Evolutionary conservation across 2,113 vertebrate species (phyloP), one percentile per base, ranked within the genome.

Genomic region (Melozone crissalis): DNA sequence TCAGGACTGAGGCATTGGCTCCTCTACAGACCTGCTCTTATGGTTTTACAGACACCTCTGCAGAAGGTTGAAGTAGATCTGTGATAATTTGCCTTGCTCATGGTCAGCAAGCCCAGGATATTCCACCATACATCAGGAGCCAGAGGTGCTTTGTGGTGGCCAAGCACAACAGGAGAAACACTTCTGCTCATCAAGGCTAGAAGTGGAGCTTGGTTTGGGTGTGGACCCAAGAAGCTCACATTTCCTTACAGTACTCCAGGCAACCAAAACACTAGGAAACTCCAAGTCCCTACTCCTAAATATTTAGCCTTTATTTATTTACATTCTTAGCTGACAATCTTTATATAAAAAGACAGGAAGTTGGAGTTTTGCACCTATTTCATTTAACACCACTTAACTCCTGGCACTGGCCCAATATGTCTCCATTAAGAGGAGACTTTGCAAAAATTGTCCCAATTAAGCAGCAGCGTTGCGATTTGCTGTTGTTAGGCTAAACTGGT

Each of bases 391-490:
- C 88, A 94, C 93, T 97, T 96, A 96, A 94, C 96, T 97, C 90
- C 95, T 96, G 96, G 96, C 95, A 89, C 46, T 43, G 88, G 81
- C 93, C 96, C 94, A 96, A 92, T 95, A 92, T 82, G 93, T 95
- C 95, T 95, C 96, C 92, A 94, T 96, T 96, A 96, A 94, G 69
- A 73, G 80, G 73, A 96, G 95, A 90, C 94, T 96, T 93, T 23
- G 66, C 96, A 96, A 96, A 97, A 96, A 96, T 96, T 94, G 95
- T 97, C 96, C 95, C 95, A 97, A 96, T 96, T 94, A 97, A 94
- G 93, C 92, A 92, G 86, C 83, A 93, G 90, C 47, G 5, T n/a
- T 87, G 93, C 8, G 79, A 95, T 96, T 96, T 96, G 95, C 94
- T 97, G 93, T 78, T 96, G 93, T 97, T 95, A 97, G 92, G 69